These are phyloP conservation scores for Cuniculus paca DNA, from an alignment of 2,797 vertebrate species.

Conservation along the genomic window DNA sequence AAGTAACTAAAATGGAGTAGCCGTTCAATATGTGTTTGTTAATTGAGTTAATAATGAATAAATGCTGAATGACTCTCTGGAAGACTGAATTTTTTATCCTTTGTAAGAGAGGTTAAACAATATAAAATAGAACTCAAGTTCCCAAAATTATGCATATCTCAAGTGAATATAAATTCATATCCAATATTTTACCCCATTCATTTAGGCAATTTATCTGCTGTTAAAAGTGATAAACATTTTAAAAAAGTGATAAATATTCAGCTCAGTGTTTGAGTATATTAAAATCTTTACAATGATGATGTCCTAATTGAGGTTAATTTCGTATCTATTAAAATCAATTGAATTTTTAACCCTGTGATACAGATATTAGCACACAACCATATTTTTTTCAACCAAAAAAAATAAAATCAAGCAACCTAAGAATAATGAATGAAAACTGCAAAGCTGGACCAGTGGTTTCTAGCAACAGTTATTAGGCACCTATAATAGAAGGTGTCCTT, in stretches of 20 bases:
- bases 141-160: background rate
- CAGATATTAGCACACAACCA: background rate
- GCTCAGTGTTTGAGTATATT: slow-evolving; percentile 60
- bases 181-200: slow-evolving; percentile 10
- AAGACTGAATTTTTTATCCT: background rate
- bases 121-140: slow-evolving; percentile 40
- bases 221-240: slow-evolving; percentile 50
- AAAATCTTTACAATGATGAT: slow-evolving; percentile 68
- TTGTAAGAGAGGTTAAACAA: slow-evolving; percentile 34
- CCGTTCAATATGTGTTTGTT: background rate
- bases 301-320: slow-evolving; percentile 71
- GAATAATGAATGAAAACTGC: slow-evolving; percentile 16
- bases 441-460: background rate
- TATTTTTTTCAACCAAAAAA: background rate
- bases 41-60: slow-evolving; percentile 34
- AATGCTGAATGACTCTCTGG: background rate
- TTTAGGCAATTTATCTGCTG: slow-evolving; percentile 39
- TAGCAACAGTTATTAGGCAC: background rate
- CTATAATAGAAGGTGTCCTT: background rate
- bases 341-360: slow-evolving; percentile 68
- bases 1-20: background rate
- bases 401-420: background rate
- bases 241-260: slow-evolving; percentile 52
- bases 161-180: slow-evolving; percentile 48
- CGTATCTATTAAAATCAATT: slow-evolving; percentile 67